These are phyloP conservation scores for Zaprionus tsacasi DNA, from an alignment of 1,140 invertebrate genomes.

Conservation along the genomic window DNA sequence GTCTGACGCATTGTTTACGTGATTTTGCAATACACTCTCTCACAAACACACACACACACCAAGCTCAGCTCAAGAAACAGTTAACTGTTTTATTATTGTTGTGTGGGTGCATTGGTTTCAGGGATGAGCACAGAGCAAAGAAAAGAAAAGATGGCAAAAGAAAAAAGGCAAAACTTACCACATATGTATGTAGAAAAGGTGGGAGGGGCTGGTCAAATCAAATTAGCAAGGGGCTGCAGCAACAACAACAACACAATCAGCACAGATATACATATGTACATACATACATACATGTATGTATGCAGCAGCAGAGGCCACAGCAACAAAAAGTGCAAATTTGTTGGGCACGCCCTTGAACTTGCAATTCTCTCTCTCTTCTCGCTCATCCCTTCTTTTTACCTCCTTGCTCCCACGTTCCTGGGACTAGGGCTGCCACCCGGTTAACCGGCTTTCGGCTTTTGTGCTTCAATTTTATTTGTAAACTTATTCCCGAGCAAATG, in stretches of 20 bases:
- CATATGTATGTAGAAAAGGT: neutral
- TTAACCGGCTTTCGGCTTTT: neutral
- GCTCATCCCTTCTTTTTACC: neutral
- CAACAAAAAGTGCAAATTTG: slow-evolving; percentile 35
- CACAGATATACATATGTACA: neutral
- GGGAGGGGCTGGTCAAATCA: slow-evolving; percentile 34
- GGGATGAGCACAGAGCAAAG: slow-evolving; percentile 34
- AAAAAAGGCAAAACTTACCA: slow-evolving; percentile 44
- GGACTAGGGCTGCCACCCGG: neutral
- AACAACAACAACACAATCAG: slow-evolving; percentile 3
- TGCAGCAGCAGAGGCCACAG: slow-evolving; percentile 2
- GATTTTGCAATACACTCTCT: slow-evolving; percentile 60
- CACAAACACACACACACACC: neutral
- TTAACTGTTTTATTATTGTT: slow-evolving; percentile 56
- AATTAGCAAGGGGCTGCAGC: slow-evolving; percentile 60
- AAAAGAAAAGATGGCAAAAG: slow-evolving; percentile 16
- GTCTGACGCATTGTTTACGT: slow-evolving; percentile 68
- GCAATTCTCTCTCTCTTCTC: slow-evolving; percentile 18
- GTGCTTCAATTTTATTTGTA: neutral
- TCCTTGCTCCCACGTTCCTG: neutral
- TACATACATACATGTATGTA: too few species aligned
- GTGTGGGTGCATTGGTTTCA: slow-evolving; percentile 68
- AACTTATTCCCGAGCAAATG: neutral
- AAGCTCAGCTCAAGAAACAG: slow-evolving; percentile 31
- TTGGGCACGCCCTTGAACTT: slow-evolving; percentile 79